Evolutionary conservation across 2,797 vertebrate species (phyloP), one percentile per base, ranked within the genome.

Genomic region (Momotus momota): DNA sequence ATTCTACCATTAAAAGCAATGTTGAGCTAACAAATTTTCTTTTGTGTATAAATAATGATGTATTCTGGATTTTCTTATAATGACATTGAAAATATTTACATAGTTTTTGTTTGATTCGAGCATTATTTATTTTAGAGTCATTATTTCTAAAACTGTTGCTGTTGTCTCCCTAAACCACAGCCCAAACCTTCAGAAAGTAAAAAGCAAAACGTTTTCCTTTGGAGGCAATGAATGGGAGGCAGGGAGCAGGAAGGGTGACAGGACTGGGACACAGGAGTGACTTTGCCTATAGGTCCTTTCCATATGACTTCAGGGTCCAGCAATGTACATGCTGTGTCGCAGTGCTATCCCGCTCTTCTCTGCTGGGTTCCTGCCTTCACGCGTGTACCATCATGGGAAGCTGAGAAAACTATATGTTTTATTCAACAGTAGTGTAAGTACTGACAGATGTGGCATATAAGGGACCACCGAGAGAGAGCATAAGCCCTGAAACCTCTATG

Each of bases 321-420:
- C n/a, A 25, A 3, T 7, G 7, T 6, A 10, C 10, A 23, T 16
- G 25, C 66, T 78, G 60, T 43, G 22, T n/a, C 3, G 1, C 40
- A 40, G 20, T 18, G 27, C 45, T 38, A 58, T 69, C 70, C 64
- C 55, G 22, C 51, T 58, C 40, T 35, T 61, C 26, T 14, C 31
- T 64, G 55, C 40, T 80, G 66, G 23, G 33, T 70, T 71, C 65
- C 62, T 58, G 26, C 70, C 49, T 86, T 74, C 26, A 3, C 21
- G 71, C 4, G 0, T 1, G 0, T 6, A 20, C 1, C 3, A 20
- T 23, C 1, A 2, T 7, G 65, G 45, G 14, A 62, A 78, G 25
- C 58, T 46, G n/a, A 78, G 40, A 81, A 74, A 58, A 49, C 1
- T 1, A 51, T 23, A 18, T 1, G 1, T 45, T 77, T 75, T 58